phyloP scores from a whole-genome alignment of 2,888 invertebrate genomes.

The Unio pictorum region DNA sequence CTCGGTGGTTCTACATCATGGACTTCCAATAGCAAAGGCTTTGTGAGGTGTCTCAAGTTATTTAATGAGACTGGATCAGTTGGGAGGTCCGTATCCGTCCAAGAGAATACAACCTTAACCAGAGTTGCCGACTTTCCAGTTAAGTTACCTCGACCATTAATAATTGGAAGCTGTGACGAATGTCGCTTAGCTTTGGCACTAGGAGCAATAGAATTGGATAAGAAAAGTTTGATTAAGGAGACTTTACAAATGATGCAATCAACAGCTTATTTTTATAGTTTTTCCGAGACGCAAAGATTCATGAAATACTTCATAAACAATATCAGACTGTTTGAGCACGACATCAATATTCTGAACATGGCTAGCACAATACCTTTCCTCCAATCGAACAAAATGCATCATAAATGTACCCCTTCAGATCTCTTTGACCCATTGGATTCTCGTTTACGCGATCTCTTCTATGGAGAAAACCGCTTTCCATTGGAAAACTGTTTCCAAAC shows the following conservation, averaged over 20 bases:
- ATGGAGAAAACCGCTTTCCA: slow-evolving; percentile 11
- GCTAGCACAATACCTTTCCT: slow-evolving; percentile 12
- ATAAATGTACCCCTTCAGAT: slow-evolving; percentile 7
- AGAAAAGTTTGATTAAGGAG: slow-evolving; percentile 5
- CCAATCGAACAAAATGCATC: background rate
- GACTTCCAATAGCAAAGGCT: too few relatives aligned
- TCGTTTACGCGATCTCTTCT: slow-evolving; percentile 3
- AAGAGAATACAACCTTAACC: too few relatives aligned
- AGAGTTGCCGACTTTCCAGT: too few relatives aligned
- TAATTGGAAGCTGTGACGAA: too few relatives aligned
- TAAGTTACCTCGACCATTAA: too few relatives aligned
- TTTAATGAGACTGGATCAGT: too few relatives aligned
- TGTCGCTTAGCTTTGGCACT: too few relatives aligned
- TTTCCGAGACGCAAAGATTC: slow-evolving; percentile 5
- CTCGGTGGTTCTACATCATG: too few relatives aligned
- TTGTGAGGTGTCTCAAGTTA: too few relatives aligned
- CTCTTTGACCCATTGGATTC: slow-evolving; percentile 13
- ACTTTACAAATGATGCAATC: slow-evolving; percentile 1
- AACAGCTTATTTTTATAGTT: too few relatives aligned
- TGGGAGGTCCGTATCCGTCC: too few relatives aligned
- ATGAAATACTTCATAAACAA: slow-evolving; percentile 13
- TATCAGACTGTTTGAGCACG: background rate
- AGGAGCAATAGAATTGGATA: background rate
- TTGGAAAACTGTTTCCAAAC: background rate
- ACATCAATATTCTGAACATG: background rate